These are phyloP conservation scores for Phalangium opilio DNA, from an alignment of 2,888 invertebrate genomes.

Conservation along the genomic window DNA sequence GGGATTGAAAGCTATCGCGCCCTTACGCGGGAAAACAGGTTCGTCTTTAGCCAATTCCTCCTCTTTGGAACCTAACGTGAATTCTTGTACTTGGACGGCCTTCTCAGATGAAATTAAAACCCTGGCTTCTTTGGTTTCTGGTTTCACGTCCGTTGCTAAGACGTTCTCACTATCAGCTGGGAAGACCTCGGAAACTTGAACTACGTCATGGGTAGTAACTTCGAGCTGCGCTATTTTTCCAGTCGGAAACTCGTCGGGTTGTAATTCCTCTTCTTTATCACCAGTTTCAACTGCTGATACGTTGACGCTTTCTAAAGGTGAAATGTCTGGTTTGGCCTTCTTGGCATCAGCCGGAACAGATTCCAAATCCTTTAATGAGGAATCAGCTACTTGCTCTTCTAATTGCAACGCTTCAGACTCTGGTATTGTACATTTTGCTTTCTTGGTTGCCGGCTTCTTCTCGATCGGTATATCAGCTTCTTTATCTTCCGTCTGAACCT, in stretches of 20 bases:
- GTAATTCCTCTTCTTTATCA: constrained; percentile 12
- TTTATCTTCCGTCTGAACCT: constrained; percentile 7
- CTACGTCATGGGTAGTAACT: constrained; percentile 17
- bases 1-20: constrained; percentile 5
- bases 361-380: constrained; percentile 5
- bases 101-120: constrained; percentile 5
- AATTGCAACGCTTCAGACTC: constrained; percentile 7
- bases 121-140: constrained; percentile 8
- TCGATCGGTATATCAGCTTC: constrained; percentile 4
- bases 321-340: constrained; percentile 6
- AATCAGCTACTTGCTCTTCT: constrained; percentile 9
- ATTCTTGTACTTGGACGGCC: constrained; percentile 13
- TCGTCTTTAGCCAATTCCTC: constrained; percentile 5
- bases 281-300: constrained; percentile 17
- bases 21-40: constrained; percentile 5
- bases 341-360: constrained; percentile 1
- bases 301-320: constrained; percentile 11
- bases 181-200: constrained; percentile 18
- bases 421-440: constrained; percentile 8
- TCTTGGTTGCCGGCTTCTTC: background rate
- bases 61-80: constrained; percentile 8
- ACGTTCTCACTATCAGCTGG: constrained; percentile 9
- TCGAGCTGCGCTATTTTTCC: constrained; percentile 14
- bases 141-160: constrained; percentile 7
- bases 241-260: constrained; percentile 22